Evolutionary conservation across 1,140 invertebrate genomes (phyloP).

Genomic region (Linepithema humile): DNA sequence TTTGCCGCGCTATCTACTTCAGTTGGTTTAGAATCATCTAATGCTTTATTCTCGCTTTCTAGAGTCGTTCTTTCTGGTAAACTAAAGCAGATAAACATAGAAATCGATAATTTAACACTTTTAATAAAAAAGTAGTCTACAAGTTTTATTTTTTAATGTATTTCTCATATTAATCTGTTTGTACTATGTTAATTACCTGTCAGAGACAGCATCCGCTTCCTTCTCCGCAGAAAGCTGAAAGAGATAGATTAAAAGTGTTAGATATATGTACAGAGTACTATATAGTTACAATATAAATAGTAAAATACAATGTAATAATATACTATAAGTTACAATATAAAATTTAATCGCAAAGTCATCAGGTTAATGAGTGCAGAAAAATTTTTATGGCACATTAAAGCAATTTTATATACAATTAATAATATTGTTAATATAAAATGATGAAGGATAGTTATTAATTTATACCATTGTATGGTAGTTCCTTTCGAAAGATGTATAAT

Average conservation of each 20-base stretch:
- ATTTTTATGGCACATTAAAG: not conserved
- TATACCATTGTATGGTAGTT: not conserved
- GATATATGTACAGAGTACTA: constrained; percentile 7
- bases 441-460: not conserved
- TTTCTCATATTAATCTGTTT: not conserved
- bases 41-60: constrained; percentile 66
- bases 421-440: not conserved
- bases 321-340: no score
- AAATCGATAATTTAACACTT: constrained; percentile 13
- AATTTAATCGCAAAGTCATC: constrained; percentile 61
- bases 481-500: not conserved
- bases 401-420: not conserved
- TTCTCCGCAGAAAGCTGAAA: constrained; percentile 83
- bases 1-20: constrained; percentile 77
- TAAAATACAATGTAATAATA: no score
- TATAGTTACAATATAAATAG: not conserved
- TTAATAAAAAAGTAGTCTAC: not conserved
- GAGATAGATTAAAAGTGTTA: constrained; percentile 60
- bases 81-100: constrained; percentile 52
- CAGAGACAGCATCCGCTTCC: constrained; percentile 76
- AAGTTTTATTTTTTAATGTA: not conserved
- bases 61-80: constrained; percentile 72
- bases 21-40: constrained; percentile 72
- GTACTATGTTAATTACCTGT: constrained; percentile 75
- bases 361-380: constrained; percentile 44